Percentiles rank a stretch among this genome's conserved stretches.
phyloP scores from a whole-genome alignment of 2,888 invertebrate genomes.

The Aphidius colemani region DNA sequence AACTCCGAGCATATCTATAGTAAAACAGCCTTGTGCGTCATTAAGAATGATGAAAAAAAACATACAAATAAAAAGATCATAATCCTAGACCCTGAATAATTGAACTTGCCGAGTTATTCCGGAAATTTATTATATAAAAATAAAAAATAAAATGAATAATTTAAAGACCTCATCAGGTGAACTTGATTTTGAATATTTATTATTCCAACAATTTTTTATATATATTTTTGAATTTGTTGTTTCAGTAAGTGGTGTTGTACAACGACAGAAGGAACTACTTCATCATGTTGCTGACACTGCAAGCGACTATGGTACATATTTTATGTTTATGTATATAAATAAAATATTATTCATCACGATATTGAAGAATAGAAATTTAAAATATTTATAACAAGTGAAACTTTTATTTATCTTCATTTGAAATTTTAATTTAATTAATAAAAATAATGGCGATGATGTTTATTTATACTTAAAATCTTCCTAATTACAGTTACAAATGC shows the following conservation, averaged over 20 bases:
- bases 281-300: conserved; percentile 46
- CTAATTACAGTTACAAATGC: conserved; percentile 46
- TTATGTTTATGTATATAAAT: no score
- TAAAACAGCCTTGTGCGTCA: no score
- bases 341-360: conserved; percentile 7
- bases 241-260: conserved; percentile 46
- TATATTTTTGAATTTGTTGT: neutral
- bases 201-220: neutral
- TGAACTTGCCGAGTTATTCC: no score
- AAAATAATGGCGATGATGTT: neutral
- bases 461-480: neutral
- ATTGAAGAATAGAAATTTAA: conserved; percentile 8
- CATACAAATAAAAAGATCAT: no score
- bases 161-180: no score
- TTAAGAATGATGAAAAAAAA: no score
- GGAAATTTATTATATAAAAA: no score
- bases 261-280: conserved; percentile 43
- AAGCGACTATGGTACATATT: conserved; percentile 42
- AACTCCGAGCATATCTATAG: no score
- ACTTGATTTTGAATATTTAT: neutral
- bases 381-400: neutral
- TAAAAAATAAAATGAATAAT: no score
- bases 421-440: no score
- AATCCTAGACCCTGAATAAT: no score
- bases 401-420: no score